Evolutionary conservation across 2,113 vertebrate species (phyloP), one percentile per base, ranked within the genome.

Genomic region (Beaufortia kweichowensis): DNA sequence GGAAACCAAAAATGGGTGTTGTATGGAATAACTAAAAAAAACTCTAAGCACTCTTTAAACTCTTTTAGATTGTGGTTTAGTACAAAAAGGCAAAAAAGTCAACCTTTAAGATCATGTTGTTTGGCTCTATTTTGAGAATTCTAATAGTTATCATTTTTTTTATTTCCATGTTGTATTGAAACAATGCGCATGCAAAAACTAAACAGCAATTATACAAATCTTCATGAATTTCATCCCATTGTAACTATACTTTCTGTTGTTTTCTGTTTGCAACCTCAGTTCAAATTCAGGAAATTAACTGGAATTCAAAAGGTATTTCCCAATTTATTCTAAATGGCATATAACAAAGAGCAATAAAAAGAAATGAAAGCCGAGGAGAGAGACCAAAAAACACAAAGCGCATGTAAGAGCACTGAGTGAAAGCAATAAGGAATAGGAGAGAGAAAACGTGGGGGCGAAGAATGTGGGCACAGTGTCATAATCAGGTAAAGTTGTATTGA

Each of bases 401-500:
- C 7, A 19, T 53, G 46, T 61, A 55, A 71, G 71, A 56, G 35
- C 17, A 39, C 14, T 55, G 9, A 63, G 43, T 19, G 29, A 28
- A 55, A 21, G 46, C 60, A 79, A 63, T 48, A 71, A 19, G 17
- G 23, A 63, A 59, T 23, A 55, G 50, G 66, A 53, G 56, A 41
- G 19, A 26, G 67, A 66, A 56, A 59, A 19, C 33, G 33, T 39
- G 43, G 46, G 59, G 53, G 77, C 26, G 64, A 83, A 35, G 33
- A 59, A 64, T 31, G 50, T 31, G 56, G 29, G 24, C 23, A 35
- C 29, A 74, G 23, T 53, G 72, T 55, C 21, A 50, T 24, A 75
- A 50, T 60, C 35, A 60, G 57, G 53, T 46, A n/a, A 61, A 63
- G 55, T 33, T 31, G 55, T 35, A 77, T 69, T 69, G 76, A 74